Evolutionary conservation across 37 sponge, comb jelly and placozoan species (phyloP), one percentile per base, ranked within the genome.

Genomic region (Cladorhizidae sp.): DNA sequence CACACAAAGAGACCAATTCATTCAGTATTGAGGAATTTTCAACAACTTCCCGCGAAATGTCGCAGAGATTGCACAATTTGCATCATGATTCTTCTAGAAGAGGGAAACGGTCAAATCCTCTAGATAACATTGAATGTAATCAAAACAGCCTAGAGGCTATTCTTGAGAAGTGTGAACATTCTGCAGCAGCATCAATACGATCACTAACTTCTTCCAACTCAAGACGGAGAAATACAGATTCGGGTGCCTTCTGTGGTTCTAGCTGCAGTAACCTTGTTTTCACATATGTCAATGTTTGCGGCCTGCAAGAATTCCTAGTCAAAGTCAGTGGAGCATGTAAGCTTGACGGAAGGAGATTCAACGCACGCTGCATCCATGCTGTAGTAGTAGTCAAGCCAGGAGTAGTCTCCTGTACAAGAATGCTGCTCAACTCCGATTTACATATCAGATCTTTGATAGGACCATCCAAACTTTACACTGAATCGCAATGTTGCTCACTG

Each of bases 301-400:
- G 31, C 11, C 32, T 65, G 17, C 67, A 29, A 65, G 33, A 65
- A 12, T 65, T 65, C 31, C 2, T 65, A 2, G 35, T 65, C 5
- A 65, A 65, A 7, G 36, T 65, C 32, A 65, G 36, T 65, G 67
- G 67, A 65, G 67, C 67, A 35, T 65, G 67, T 36, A 33, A 35
- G 36, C 17, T 65, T 32, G 31, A 32, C 11, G 36, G 35, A 65
- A 31, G 7, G 17, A 31, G 32, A 2, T 29, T 65, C 32, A 65
- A 3, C 8, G 35, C 32, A 32, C 5, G 32, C 2, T 65, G 35
- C 2, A 36, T 65, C 18, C 36, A 65, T 33, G 67, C 67, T 32
- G 67, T 11, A 5, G 31, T 65, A 5, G 31, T 65, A 2, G 7
- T 17, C 2, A 17, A 29, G 9, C 36, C 36, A 32, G 31, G 26